Conservation (phyloP, 1,140 invertebrate genomes). For the Tenebrio molitor region DNA sequence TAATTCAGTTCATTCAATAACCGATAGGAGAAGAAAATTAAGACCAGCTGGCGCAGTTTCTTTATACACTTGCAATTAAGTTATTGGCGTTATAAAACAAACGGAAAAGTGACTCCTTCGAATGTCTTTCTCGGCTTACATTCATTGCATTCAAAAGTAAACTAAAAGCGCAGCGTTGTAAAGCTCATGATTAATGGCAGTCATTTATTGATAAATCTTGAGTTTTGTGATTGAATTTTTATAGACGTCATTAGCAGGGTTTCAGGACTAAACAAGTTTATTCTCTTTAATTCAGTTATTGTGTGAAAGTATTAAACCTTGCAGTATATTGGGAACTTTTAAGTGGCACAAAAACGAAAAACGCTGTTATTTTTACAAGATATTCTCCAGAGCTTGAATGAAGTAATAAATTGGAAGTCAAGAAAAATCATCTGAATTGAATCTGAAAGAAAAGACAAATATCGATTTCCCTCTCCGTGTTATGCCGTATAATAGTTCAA, state of each 20-base stretch:
- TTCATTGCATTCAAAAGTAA: no score
- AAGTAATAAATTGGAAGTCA: constrained; percentile 32
- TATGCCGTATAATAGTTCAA: constrained; percentile 9
- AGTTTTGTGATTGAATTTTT: neutral
- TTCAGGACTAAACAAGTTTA: constrained; percentile 2
- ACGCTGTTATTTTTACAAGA: constrained; percentile 35
- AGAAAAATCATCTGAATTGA: constrained; percentile 26
- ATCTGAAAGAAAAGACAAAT: constrained; percentile 13
- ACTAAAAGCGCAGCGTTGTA: neutral
- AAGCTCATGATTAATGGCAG: constrained; percentile 5
- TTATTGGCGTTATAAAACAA: neutral
- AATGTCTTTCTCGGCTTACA: no score
- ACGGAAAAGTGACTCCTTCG: no score
- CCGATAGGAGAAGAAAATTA: constrained; percentile 3
- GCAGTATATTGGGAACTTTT: constrained; percentile 11
- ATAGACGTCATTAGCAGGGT: neutral
- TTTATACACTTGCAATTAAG: constrained; percentile 24
- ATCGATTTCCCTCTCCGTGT: constrained; percentile 9
- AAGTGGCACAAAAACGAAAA: constrained; percentile 20
- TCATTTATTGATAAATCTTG: constrained; percentile 13
- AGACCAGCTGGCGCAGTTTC: neutral
- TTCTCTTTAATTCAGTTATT: constrained; percentile 13
- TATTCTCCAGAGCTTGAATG: constrained; percentile 18
- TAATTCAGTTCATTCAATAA: constrained; percentile 5
- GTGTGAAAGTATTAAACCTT: constrained; percentile 2